These are phyloP conservation scores for Ptyas mucosa DNA, from an alignment of 2,113 vertebrate species.

Conservation along the genomic window DNA sequence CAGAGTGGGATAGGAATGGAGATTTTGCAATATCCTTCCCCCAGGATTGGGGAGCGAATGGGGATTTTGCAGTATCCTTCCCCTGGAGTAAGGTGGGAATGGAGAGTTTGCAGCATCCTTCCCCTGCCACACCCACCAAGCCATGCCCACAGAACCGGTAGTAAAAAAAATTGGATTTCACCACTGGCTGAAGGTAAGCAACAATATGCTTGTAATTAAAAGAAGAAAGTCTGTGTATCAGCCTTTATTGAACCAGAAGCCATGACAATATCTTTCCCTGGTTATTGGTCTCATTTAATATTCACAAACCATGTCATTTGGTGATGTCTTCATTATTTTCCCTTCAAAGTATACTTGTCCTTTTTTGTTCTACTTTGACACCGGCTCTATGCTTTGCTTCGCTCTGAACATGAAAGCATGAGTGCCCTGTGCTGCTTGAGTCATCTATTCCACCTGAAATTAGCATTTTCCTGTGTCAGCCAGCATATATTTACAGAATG, in stretches of 20 bases:
- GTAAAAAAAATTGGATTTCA: too few species aligned
- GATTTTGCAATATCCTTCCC: too few species aligned
- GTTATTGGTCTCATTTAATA: constrained; percentile 7
- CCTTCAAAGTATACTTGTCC: constrained; percentile 36
- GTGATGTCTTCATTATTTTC: background rate
- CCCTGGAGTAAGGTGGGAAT: too few species aligned
- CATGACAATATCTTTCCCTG: background rate
- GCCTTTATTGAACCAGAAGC: constrained; percentile 34
- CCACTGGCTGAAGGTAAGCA: background rate
- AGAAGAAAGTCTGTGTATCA: constrained; percentile 15
- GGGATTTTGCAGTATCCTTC: too few species aligned
- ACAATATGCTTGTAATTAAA: constrained; percentile 19
- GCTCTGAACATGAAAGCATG: constrained; percentile 51
- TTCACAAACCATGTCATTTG: constrained; percentile 41
- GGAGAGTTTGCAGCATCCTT: too few species aligned
- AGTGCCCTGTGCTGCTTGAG: constrained; percentile 36
- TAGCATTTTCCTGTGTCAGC: constrained; percentile 56
- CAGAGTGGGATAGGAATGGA: too few species aligned
- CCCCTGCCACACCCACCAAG: too few species aligned
- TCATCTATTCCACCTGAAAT: constrained; percentile 56
- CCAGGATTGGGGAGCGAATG: too few species aligned
- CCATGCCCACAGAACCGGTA: too few species aligned
- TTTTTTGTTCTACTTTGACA: constrained; percentile 56
- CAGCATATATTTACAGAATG: constrained; percentile 43
- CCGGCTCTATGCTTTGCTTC: constrained; percentile 35